A percentile compares a stretch with the other conserved stretches of the same genome.
Evolutionary conservation across 2,888 invertebrate species (phyloP).

Genomic region (Charanyca ferruginea): DNA sequence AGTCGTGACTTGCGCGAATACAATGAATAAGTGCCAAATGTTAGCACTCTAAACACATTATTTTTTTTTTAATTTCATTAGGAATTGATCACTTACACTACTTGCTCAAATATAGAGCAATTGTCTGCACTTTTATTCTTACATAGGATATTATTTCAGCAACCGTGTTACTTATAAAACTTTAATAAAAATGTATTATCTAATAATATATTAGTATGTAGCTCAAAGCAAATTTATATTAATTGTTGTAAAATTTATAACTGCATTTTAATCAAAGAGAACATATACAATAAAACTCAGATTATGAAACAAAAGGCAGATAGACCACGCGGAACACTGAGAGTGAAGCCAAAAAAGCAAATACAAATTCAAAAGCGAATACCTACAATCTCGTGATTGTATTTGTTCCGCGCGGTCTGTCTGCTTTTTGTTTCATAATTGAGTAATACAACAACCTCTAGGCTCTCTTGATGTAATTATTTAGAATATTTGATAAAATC

Average conservation of each 20-base stretch:
- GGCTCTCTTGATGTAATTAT: constrained; percentile 40
- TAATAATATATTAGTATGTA: constrained; percentile 45
- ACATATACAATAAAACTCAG: too few species aligned
- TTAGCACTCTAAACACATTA: constrained; percentile 78
- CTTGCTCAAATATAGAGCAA: constrained; percentile 69
- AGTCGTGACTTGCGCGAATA: constrained; percentile 78
- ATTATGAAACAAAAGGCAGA: too few species aligned
- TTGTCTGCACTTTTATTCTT: constrained; percentile 61
- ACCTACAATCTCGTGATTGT: too few species aligned
- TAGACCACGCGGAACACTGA: too few species aligned
- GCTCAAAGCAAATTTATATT: constrained; percentile 62
- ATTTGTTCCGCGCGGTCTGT: too few species aligned
- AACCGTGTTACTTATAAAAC: constrained; percentile 51
- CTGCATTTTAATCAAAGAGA: constrained; percentile 54
- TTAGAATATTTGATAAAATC: constrained; percentile 44
- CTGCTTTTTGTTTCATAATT: too few species aligned
- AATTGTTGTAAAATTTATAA: constrained; percentile 49
- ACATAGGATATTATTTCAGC: constrained; percentile 62
- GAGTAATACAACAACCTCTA: too few species aligned
- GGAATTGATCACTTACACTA: constrained; percentile 73
- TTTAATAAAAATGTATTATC: constrained; percentile 51
- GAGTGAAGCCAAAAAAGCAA: too few species aligned
- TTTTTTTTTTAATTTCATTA: constrained; percentile 59
- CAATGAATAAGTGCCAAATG: constrained; percentile 83
- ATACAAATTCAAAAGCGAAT: too few species aligned